Conservation (phyloP, 2,113 vertebrate species). For the Psephotus haematonotus region DNA sequence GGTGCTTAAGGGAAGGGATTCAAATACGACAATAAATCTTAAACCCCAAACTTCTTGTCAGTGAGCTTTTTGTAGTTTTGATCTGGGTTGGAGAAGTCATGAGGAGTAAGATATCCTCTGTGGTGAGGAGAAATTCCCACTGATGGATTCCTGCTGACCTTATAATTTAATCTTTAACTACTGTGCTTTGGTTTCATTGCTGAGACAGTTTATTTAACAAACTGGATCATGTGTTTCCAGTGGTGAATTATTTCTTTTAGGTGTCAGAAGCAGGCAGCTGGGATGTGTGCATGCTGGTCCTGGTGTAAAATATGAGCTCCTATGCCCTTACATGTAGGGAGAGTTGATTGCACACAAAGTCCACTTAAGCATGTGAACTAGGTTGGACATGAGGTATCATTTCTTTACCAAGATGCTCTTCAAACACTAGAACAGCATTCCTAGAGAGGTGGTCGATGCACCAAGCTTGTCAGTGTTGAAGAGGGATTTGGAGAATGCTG, state of each 20-base stretch:
- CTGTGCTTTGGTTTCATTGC: neutral
- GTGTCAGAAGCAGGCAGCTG: neutral
- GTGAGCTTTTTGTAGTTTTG: neutral
- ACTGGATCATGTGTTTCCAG: neutral
- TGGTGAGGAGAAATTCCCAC: neutral
- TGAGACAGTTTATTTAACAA: neutral
- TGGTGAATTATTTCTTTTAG: neutral
- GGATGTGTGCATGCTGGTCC: fast-evolving
- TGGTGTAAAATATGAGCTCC: neutral
- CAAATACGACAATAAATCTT: neutral
- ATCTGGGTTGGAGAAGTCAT: neutral
- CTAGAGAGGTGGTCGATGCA: neutral
- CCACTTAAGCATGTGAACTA: fast-evolving
- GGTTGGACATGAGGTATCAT: neutral
- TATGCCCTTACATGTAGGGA: neutral
- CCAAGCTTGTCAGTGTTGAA: neutral
- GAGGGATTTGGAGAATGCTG: neutral
- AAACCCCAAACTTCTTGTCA: neutral
- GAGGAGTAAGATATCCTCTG: neutral
- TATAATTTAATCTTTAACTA: neutral
- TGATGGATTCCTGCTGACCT: neutral
- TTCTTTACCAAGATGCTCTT: neutral
- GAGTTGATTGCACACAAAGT: neutral
- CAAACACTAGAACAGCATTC: neutral
- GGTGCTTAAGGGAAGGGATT: neutral